phyloP scores from a whole-genome alignment of 2,888 invertebrate species.

The Trisateles emortualis region DNA sequence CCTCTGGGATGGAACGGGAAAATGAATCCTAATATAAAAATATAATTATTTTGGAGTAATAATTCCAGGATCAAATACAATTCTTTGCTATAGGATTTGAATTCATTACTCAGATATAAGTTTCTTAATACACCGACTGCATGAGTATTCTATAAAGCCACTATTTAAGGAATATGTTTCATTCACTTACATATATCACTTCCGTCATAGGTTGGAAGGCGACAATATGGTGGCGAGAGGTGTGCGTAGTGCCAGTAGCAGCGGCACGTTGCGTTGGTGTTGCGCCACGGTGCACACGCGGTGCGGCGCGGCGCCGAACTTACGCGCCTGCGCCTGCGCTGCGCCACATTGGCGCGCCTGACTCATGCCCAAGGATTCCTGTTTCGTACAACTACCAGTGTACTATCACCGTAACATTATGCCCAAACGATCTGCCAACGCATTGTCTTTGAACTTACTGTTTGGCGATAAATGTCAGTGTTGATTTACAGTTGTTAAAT shows the following conservation, averaged over 20 bases:
- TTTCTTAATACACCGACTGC: too few species aligned
- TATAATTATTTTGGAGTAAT: too few species aligned
- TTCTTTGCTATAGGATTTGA: too few species aligned
- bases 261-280: slow-evolving; percentile 1
- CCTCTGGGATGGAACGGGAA: too few species aligned
- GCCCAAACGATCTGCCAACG: slow-evolving; percentile 83
- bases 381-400: slow-evolving; percentile 64
- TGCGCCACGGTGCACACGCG: slow-evolving; percentile 48
- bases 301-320: slow-evolving; percentile 52
- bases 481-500: slow-evolving; percentile 70
- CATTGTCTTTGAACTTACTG: slow-evolving; percentile 84
- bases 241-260: neutral
- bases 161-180: too few species aligned
- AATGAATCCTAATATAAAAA: too few species aligned
- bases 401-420: slow-evolving; percentile 75
- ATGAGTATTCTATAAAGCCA: too few species aligned
- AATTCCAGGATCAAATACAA: too few species aligned
- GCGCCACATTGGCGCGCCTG: slow-evolving; percentile 62
- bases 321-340: slow-evolving; percentile 55
- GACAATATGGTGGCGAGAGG: neutral
- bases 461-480: slow-evolving; percentile 75
- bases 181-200: too few species aligned
- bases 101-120: too few species aligned
- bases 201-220: neutral
- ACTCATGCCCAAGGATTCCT: slow-evolving; percentile 81